phyloP scores from a whole-genome alignment of 2,797 vertebrate species.

The Myiotriccus ornatus region DNA sequence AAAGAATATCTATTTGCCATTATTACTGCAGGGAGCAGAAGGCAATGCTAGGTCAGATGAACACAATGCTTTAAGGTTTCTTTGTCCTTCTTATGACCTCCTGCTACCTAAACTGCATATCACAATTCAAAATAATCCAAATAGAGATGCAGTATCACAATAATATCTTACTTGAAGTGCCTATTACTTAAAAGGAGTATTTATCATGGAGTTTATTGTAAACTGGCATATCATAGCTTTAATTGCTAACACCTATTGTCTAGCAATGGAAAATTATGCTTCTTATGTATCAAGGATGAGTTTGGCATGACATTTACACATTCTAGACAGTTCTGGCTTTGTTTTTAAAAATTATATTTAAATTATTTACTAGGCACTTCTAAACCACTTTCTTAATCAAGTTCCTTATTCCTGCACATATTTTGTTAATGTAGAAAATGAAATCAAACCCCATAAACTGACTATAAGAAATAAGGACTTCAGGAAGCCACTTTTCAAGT shows the following conservation, averaged over 20 bases:
- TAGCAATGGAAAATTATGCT: neutral
- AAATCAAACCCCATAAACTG: neutral
- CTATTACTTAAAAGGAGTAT: neutral
- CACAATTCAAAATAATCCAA: neutral
- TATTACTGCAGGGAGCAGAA: conserved; percentile 40
- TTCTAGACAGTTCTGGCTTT: neutral
- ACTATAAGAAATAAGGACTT: neutral
- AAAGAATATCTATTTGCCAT: conserved; percentile 35
- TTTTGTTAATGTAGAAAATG: neutral
- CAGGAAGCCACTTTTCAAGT: neutral
- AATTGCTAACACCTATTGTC: neutral
- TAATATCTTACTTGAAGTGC: neutral
- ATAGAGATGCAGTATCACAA: neutral
- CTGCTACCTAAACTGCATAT: neutral
- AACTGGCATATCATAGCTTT: neutral
- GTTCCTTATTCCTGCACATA: neutral
- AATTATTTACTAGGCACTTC: neutral
- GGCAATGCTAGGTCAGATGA: conserved; percentile 6
- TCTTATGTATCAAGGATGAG: neutral
- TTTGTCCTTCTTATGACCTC: conserved; percentile 26
- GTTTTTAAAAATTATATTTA: neutral
- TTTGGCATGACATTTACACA: neutral
- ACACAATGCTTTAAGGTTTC: conserved; percentile 4
- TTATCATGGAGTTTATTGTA: neutral
- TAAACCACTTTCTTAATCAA: neutral